Evolutionary conservation across 2,888 invertebrate species (phyloP).

Genomic region (Trachelus troglodyta): DNA sequence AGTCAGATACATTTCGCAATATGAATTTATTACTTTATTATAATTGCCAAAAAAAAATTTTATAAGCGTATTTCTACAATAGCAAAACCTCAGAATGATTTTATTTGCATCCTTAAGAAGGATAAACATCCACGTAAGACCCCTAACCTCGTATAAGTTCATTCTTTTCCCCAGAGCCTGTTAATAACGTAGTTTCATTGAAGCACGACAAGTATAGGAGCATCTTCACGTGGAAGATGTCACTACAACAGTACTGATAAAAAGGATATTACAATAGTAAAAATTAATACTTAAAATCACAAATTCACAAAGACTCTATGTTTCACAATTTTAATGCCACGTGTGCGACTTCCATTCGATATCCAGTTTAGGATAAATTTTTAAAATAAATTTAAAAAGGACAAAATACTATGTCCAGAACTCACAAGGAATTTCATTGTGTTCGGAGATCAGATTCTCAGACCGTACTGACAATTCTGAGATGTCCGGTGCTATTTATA

Average conservation of each 20-base stretch:
- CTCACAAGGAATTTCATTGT: slow-evolving; percentile 4
- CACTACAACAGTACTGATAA: background rate
- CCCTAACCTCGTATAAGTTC: background rate
- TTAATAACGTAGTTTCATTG: background rate
- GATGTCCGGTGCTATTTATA: background rate
- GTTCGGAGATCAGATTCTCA: background rate
- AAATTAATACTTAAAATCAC: background rate
- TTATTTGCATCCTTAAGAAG: background rate
- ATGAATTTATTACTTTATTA: background rate
- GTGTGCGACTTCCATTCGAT: background rate
- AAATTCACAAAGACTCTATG: background rate
- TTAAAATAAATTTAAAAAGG: background rate
- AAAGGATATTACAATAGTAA: background rate
- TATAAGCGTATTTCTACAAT: background rate
- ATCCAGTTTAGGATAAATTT: background rate
- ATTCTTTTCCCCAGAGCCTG: background rate
- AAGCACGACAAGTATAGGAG: background rate
- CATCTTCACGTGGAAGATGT: background rate
- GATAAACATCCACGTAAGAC: background rate
- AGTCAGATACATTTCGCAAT: background rate
- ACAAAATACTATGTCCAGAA: background rate
- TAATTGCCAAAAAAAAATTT: background rate
- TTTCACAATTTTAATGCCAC: background rate
- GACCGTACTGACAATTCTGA: background rate
- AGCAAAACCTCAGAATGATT: background rate